These are phyloP conservation scores for Protomyctophum bolini DNA, from an alignment of 2,113 vertebrate species.

Conservation along the genomic window DNA sequence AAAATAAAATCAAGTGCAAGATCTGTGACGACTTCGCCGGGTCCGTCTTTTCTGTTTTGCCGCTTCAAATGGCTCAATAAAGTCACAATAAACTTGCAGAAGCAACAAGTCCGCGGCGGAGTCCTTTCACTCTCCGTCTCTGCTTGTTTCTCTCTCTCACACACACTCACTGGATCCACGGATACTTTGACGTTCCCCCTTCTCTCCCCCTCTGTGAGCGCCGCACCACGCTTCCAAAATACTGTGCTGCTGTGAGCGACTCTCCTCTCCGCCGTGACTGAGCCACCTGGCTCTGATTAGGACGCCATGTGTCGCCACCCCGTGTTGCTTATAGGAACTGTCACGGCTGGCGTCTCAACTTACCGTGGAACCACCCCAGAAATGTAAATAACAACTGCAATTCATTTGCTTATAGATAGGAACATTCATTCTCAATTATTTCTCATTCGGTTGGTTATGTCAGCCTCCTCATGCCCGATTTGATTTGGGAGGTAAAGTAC, in stretches of 20 bases:
- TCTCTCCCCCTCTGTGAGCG: conserved; percentile 35
- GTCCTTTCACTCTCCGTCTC: conserved; percentile 21
- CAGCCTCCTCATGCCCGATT: background rate
- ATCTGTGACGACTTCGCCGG: too few relatives aligned
- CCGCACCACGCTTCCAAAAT: conserved; percentile 46
- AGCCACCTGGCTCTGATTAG: conserved; percentile 65
- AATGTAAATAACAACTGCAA: background rate
- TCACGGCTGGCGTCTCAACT: background rate
- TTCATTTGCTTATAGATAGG: background rate
- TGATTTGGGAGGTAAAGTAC: background rate
- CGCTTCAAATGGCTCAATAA: too few relatives aligned
- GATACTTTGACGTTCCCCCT: conserved; percentile 33
- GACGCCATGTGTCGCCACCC: conserved; percentile 65
- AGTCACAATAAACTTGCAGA: background rate
- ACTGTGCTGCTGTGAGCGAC: conserved; percentile 18
- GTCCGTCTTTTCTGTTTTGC: too few relatives aligned
- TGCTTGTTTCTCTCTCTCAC: conserved; percentile 35
- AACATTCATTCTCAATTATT: background rate
- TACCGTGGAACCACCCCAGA: too few relatives aligned
- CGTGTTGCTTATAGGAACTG: conserved; percentile 48
- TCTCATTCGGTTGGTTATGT: background rate
- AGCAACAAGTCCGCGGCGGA: conserved; percentile 11
- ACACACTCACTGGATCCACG: conserved; percentile 30
- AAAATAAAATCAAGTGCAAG: background rate
- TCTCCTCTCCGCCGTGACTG: background rate